phyloP scores from a whole-genome alignment of 2,888 invertebrate species.

The Tryphoninae sp. region DNA sequence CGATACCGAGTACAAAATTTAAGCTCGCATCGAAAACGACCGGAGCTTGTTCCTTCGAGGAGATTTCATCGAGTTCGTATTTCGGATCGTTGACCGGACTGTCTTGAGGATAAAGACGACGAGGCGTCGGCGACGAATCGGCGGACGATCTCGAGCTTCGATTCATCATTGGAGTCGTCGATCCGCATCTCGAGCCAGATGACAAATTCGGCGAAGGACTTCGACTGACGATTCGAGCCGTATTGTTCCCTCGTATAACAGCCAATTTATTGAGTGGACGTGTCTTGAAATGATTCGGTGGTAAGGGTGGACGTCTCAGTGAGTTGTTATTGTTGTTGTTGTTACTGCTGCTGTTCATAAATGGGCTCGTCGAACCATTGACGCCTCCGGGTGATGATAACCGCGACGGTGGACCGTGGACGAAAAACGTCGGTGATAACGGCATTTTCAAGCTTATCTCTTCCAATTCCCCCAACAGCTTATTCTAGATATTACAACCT shows the following conservation, averaged over 20 bases:
- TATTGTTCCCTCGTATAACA: slow-evolving; percentile 64
- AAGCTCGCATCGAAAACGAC: slow-evolving; percentile 92
- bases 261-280: slow-evolving; percentile 66
- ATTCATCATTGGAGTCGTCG: slow-evolving; percentile 48
- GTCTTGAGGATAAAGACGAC: slow-evolving; percentile 87
- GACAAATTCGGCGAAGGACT: slow-evolving; percentile 70
- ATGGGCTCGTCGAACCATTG: slow-evolving; percentile 26
- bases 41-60: slow-evolving; percentile 88
- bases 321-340: slow-evolving; percentile 56
- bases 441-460: slow-evolving; percentile 67
- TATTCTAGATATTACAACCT: neutral
- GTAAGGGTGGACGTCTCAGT: slow-evolving; percentile 66
- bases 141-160: slow-evolving; percentile 47
- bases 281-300: slow-evolving; percentile 67
- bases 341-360: slow-evolving; percentile 23
- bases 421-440: slow-evolving; percentile 71
- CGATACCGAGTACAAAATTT: slow-evolving; percentile 89
- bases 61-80: slow-evolving; percentile 84
- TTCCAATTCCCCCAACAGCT: no score
- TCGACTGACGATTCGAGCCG: slow-evolving; percentile 63
- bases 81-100: slow-evolving; percentile 78
- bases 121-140: slow-evolving; percentile 83
- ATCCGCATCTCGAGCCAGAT: slow-evolving; percentile 59
- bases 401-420: slow-evolving; percentile 61
- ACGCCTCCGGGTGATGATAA: slow-evolving; percentile 38